These are phyloP conservation scores for Rhamphomyia laevipes DNA, from an alignment of 2,888 invertebrate genomes.

Conservation along the genomic window DNA sequence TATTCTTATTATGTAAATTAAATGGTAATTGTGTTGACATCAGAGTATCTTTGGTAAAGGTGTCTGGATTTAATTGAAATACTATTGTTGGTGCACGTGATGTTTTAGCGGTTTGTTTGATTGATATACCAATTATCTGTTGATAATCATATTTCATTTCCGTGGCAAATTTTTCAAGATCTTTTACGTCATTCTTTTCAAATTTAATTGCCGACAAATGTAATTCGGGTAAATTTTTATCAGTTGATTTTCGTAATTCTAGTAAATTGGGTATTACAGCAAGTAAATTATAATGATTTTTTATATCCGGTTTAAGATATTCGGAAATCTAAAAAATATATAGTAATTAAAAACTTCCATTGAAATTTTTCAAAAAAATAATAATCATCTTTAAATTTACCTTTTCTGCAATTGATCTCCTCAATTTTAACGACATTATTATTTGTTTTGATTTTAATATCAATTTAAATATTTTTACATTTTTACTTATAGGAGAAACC, in stretches of 20 bases:
- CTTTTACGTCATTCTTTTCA: slow-evolving; percentile 7
- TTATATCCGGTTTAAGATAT: not conserved
- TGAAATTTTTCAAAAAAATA: not conserved
- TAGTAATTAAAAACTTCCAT: not conserved
- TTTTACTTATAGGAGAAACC: no score
- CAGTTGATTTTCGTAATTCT: not conserved
- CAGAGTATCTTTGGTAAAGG: slow-evolving; percentile 1
- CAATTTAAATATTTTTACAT: no score
- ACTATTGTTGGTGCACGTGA: slow-evolving; percentile 4
- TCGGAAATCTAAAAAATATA: not conserved
- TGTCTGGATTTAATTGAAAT: slow-evolving; percentile 9
- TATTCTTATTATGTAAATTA: not conserved
- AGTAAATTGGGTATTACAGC: not conserved
- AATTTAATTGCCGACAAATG: slow-evolving; percentile 12
- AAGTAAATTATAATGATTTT: not conserved
- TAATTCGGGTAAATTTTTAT: slow-evolving; percentile 10
- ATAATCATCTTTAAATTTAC: no score
- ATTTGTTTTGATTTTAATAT: no score
- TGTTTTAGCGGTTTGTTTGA: not conserved
- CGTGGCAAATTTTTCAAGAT: slow-evolving; percentile 1
- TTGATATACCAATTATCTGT: not conserved
- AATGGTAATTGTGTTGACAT: not conserved
- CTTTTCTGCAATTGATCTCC: no score
- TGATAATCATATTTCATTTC: slow-evolving; percentile 7
- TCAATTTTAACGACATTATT: no score